Evolutionary conservation across 2,797 vertebrate genomes (phyloP).

Genomic region (Borostomias antarcticus): DNA sequence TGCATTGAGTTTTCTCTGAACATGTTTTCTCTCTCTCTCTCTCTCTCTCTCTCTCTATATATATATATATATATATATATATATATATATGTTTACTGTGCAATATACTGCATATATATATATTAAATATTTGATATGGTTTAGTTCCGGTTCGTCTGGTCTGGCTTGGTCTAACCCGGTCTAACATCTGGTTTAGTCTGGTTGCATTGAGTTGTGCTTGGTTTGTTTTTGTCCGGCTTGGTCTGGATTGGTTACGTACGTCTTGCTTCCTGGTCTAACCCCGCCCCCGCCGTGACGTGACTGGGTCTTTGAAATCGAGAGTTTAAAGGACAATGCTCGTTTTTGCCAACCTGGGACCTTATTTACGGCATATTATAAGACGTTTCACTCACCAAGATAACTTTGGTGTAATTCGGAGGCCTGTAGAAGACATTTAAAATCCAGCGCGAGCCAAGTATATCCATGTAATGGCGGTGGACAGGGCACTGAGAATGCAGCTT

Average conservation of each 20-base stretch:
- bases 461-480: too few species aligned
- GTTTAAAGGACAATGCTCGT: too few species aligned
- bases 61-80: too few species aligned
- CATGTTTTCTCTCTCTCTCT: neutral
- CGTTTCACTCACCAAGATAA: too few species aligned
- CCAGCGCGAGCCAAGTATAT: too few species aligned
- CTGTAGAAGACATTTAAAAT: too few species aligned
- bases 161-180: neutral
- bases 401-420: too few species aligned
- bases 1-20: neutral
- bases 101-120: too few species aligned
- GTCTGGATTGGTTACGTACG: slow-evolving; percentile 8
- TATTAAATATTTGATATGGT: neutral
- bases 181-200: slow-evolving; percentile 30
- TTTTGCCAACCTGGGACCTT: too few species aligned
- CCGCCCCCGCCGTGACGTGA: slow-evolving; percentile 51
- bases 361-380: too few species aligned
- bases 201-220: slow-evolving; percentile 10
- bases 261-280: slow-evolving; percentile 42
- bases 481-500: too few species aligned
- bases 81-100: too few species aligned
- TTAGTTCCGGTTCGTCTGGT: neutral
- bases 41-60: neutral
- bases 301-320: slow-evolving; percentile 52
- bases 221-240: slow-evolving; percentile 6